Base-by-base conservation (phyloP, 1,140 invertebrate genomes). In the Hyles euphorbiae region DNA sequence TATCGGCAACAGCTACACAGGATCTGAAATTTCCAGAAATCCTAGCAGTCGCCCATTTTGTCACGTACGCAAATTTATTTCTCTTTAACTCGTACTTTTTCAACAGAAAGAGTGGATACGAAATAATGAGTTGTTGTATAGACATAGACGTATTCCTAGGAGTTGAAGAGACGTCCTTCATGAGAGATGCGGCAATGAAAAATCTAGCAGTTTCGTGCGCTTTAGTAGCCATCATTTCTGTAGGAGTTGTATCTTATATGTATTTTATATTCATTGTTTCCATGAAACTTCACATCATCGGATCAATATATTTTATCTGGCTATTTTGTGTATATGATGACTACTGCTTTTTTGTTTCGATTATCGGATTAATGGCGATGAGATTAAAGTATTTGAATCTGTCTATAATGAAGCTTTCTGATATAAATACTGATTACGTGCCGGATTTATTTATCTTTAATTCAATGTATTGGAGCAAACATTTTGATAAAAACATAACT, bases 381-480 rank as follows among this genome's bases (percentile, higher is more conserved):
- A 68, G 80, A 58, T 61, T 72, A 1, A 65, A 67, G 34, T 81
- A 76, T 33, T 32, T 85, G 6, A 85, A 83, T 54, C 54, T 78
- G 0, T 71, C 77, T n/a, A 48, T 85, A 47, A 70, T 80, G 33
- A 85, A 85, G 65, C 49, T 59, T 10, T 65, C 67, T 8, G 66
- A 74, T 3, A 53, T 78, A 10, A 68, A 77, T 9, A 49, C 57
- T 5, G 58, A 66, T 5, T 65, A 72, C 47, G 61, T 85, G 34
- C 69, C 74, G 5, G 68, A 75, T n/a, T 61, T 74, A 48, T 61
- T 72, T 10, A 36, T 77, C 10, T 78, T 80, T 49, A 56, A 80
- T 55, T 62, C 53, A 32, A 9, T 81, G 8, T 62, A 74, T 49
- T 83, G 78, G 78, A 75, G 57, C 11, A 48, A 66, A 22, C 53